These are phyloP conservation scores for Stichopus horrens DNA, from an alignment of 53 echinoderm and acorn worm species.

Conservation along the genomic window DNA sequence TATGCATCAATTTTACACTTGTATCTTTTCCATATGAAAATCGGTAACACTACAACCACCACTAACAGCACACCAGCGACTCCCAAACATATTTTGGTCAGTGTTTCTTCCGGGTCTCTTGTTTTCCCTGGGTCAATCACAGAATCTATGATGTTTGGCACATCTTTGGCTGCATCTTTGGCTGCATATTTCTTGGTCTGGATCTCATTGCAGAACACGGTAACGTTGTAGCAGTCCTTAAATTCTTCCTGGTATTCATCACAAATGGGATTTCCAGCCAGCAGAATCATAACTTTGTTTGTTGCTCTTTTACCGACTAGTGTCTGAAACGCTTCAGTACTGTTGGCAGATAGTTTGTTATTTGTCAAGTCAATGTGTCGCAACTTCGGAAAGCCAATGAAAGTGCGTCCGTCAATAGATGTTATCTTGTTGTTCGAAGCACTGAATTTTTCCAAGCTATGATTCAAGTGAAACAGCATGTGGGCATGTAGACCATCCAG, in stretches of 20 bases:
- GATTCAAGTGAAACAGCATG: background rate
- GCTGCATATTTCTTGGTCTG: background rate
- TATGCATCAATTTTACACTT: background rate
- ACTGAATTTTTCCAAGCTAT: background rate
- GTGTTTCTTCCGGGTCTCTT: background rate
- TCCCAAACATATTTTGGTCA: background rate
- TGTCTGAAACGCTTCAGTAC: background rate
- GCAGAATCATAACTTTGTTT: background rate
- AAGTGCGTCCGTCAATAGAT: background rate
- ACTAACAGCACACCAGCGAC: background rate
- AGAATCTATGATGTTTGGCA: background rate
- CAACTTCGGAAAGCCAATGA: background rate
- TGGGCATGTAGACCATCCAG: background rate
- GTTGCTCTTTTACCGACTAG: background rate
- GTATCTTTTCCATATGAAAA: background rate
- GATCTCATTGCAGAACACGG: background rate
- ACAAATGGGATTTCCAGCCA: constrained; percentile 38
- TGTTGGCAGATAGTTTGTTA: background rate
- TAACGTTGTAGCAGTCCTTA: background rate
- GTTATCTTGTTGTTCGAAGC: background rate
- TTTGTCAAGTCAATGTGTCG: background rate
- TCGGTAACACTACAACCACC: background rate
- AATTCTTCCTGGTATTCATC: constrained; percentile 24
- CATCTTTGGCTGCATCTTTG: background rate
- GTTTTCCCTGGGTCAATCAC: background rate